Conservation (phyloP, 1,140 invertebrate genomes). For the Trichogramma pretiosum region DNA sequence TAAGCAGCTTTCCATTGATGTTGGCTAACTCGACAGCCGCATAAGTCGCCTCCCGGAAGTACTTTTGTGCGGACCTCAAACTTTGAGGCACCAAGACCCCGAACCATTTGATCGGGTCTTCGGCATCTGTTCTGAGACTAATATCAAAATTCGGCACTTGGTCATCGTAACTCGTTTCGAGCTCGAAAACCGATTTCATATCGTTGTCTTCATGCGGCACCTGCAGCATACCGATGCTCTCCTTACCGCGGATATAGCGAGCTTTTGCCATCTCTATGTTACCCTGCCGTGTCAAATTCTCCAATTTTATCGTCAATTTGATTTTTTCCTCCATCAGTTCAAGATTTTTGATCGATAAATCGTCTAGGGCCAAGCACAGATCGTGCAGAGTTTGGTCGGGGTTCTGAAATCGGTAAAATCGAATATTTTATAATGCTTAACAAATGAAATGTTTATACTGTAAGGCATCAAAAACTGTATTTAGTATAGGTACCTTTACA, state of each 20-base stretch:
- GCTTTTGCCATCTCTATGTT: conserved; percentile 62
- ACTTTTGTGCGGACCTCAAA: conserved; percentile 56
- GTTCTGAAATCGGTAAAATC: conserved; percentile 6
- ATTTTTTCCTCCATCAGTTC: conserved; percentile 63
- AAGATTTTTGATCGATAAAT: conserved; percentile 51
- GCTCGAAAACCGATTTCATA: conserved; percentile 41
- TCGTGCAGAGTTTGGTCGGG: conserved; percentile 22
- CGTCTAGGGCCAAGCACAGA: conserved; percentile 52
- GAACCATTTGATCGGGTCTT: conserved; percentile 67
- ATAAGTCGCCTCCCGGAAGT: conserved; percentile 56
- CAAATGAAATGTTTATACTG: neutral
- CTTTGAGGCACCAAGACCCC: conserved; percentile 64
- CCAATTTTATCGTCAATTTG: conserved; percentile 52
- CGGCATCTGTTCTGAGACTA: conserved; percentile 36
- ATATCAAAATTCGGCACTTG: conserved; percentile 32
- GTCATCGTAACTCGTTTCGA: conserved; percentile 45
- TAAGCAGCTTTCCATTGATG: conserved; percentile 49
- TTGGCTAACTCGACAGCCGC: conserved; percentile 55
- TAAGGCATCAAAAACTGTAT: neutral
- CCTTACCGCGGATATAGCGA: conserved; percentile 63
- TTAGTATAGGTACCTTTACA: too few species aligned
- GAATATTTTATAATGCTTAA: neutral
- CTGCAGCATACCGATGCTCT: conserved; percentile 54
- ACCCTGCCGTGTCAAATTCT: conserved; percentile 54
- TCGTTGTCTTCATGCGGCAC: conserved; percentile 54